Percentiles rank a stretch among this genome's conserved stretches.
phyloP scores from a whole-genome alignment of 2,888 invertebrate species.

The Trissolcus japonicus region DNA sequence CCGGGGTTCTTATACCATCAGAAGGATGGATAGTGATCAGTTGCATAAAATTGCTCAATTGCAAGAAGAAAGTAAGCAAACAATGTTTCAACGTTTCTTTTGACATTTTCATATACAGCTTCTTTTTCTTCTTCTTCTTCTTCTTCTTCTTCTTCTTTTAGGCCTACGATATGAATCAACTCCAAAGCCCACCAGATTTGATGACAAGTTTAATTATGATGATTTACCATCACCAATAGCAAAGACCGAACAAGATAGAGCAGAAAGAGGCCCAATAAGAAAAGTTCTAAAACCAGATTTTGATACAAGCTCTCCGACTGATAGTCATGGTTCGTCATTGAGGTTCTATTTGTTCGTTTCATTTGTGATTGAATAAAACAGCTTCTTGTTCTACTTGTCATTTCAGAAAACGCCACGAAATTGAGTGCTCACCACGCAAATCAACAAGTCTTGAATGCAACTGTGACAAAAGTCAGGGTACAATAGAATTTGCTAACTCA shows the following conservation, averaged over 20 bases:
- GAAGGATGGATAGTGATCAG: slow-evolving; percentile 65
- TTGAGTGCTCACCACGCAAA: too few relatives aligned
- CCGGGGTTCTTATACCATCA: slow-evolving; percentile 67
- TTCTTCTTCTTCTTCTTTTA: not conserved
- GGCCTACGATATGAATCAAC: slow-evolving; percentile 61
- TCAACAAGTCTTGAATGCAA: too few relatives aligned
- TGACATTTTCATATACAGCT: not conserved
- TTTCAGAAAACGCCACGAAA: too few relatives aligned
- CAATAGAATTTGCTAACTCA: too few relatives aligned
- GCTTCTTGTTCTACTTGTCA: slow-evolving; percentile 4
- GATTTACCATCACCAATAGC: slow-evolving; percentile 71
- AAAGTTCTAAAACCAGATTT: slow-evolving; percentile 34
- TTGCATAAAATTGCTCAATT: slow-evolving; percentile 65
- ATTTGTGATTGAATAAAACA: too few relatives aligned
- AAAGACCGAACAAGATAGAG: slow-evolving; percentile 60
- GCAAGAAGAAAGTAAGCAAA: slow-evolving; percentile 68
- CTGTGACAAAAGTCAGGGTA: too few relatives aligned
- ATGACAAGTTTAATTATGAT: slow-evolving; percentile 22
- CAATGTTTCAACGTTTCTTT: too few relatives aligned
- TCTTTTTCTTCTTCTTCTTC: too few relatives aligned
- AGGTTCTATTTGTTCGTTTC: too few relatives aligned
- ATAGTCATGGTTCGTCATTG: slow-evolving; percentile 1
- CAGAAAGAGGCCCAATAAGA: slow-evolving; percentile 4
- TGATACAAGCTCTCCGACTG: slow-evolving; percentile 46
- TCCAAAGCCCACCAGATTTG: slow-evolving; percentile 60